Percentiles rank a stretch among this genome's conserved stretches.
phyloP scores from a whole-genome alignment of 2,113 vertebrate species.

The Mesembrinibis cayennensis region DNA sequence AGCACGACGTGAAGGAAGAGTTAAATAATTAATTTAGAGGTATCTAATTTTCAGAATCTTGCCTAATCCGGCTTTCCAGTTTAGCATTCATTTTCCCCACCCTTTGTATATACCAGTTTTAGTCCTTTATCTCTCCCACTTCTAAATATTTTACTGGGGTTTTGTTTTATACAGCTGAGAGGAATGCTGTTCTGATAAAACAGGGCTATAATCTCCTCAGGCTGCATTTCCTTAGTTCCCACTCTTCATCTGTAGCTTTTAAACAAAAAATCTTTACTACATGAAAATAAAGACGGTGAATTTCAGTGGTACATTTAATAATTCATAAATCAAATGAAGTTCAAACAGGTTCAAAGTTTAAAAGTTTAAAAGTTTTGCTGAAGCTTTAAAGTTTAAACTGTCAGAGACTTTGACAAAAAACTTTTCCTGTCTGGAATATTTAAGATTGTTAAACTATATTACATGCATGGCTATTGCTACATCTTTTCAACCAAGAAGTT shows the following conservation, averaged over 20 bases:
- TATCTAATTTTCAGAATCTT: constrained; percentile 41
- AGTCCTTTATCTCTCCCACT: constrained; percentile 51
- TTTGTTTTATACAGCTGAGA: constrained; percentile 55
- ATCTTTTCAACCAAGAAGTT: constrained; percentile 34
- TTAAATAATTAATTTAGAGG: constrained; percentile 40
- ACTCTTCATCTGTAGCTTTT: constrained; percentile 69
- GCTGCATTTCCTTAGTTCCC: constrained; percentile 48
- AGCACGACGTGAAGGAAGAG: not conserved
- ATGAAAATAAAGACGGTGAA: constrained; percentile 74
- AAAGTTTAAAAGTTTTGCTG: constrained; percentile 85
- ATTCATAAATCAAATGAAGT: constrained; percentile 83
- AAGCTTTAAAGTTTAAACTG: constrained; percentile 83
- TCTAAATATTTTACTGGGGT: constrained; percentile 55
- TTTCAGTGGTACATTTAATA: constrained; percentile 83
- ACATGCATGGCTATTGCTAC: constrained; percentile 44
- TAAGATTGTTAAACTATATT: constrained; percentile 76
- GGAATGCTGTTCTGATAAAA: constrained; percentile 45
- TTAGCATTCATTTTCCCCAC: constrained; percentile 2
- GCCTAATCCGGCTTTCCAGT: not conserved
- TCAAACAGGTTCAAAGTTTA: constrained; percentile 85
- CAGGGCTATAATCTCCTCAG: constrained; percentile 12
- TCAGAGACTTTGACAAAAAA: constrained; percentile 82
- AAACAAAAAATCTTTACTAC: constrained; percentile 75
- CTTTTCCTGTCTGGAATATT: constrained; percentile 81
- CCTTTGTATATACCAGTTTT: constrained; percentile 29